Conservation (phyloP, 2,113 vertebrate genomes). For the Centrocercus urophasianus region DNA sequence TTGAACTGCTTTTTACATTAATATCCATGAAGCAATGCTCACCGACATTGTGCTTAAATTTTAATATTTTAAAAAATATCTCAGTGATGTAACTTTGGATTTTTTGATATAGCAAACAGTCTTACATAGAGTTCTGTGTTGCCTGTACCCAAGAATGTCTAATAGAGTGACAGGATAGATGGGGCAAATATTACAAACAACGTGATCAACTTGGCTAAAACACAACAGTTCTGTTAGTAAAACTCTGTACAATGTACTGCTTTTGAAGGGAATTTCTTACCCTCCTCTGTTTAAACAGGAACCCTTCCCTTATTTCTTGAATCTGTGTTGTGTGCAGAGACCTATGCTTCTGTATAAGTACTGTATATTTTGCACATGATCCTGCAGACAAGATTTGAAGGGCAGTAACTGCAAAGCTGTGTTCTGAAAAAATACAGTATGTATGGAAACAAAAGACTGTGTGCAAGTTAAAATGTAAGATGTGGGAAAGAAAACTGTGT, state of each 20-base stretch:
- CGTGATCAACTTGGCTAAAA: not conserved
- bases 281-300: not conserved
- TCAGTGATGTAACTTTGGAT: not conserved
- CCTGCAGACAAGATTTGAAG: not conserved
- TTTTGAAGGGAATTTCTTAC: not conserved
- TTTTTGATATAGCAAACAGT: not conserved
- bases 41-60: not conserved
- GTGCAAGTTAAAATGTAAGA: not conserved
- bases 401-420: not conserved
- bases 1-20: constrained; percentile 68
- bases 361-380: not conserved
- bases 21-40: constrained; percentile 53
- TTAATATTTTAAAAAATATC: constrained; percentile 26
- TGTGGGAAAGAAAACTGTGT: not conserved
- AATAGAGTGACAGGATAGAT: not conserved
- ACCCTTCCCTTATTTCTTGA: not conserved
- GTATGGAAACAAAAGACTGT: not conserved
- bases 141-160: not conserved
- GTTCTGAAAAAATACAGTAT: not conserved
- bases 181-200: not conserved
- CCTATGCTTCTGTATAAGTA: not conserved
- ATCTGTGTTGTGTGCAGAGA: not conserved
- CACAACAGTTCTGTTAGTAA: not conserved
- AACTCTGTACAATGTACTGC: not conserved
- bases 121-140: not conserved